Conservation (phyloP, 2,888 invertebrate species). For the Electrophaes corylata region DNA sequence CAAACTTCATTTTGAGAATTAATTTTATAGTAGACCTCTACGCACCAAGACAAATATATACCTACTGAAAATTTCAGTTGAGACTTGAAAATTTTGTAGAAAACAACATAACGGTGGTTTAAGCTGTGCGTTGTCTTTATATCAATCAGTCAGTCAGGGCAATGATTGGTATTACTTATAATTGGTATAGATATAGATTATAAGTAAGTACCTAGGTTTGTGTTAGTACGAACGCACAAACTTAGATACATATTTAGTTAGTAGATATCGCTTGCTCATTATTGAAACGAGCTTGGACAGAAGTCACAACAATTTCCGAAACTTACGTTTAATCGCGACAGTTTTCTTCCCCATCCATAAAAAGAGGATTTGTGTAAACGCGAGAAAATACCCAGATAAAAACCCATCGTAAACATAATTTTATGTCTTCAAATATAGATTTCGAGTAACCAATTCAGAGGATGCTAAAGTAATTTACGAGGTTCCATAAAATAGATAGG, state of each 20-base stretch:
- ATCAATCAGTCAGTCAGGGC: no score
- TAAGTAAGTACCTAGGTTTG: neutral
- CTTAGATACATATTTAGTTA: no score
- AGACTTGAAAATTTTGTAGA: no score
- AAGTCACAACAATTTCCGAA: conserved; percentile 10
- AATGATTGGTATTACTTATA: no score
- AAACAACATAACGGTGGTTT: no score
- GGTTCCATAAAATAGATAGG: conserved; percentile 36
- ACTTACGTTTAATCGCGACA: conserved; percentile 23
- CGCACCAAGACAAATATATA: no score
- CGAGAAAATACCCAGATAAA: conserved; percentile 41
- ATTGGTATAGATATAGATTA: no score
- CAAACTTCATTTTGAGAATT: no score
- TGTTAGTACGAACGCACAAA: no score
- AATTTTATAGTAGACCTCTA: no score
- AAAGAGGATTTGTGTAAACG: conserved; percentile 35
- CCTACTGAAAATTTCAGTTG: no score
- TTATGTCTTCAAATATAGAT: conserved; percentile 42
- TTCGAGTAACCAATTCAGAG: conserved; percentile 41
- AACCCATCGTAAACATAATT: conserved; percentile 37
- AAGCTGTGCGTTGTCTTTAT: no score
- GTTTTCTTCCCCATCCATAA: conserved; percentile 36
- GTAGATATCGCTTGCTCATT: neutral
- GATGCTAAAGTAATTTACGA: conserved; percentile 41
- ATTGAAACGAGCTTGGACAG: neutral